These are phyloP conservation scores for Pteronotus mesoamericanus DNA, from an alignment of 2,797 vertebrate species.

Conservation along the genomic window DNA sequence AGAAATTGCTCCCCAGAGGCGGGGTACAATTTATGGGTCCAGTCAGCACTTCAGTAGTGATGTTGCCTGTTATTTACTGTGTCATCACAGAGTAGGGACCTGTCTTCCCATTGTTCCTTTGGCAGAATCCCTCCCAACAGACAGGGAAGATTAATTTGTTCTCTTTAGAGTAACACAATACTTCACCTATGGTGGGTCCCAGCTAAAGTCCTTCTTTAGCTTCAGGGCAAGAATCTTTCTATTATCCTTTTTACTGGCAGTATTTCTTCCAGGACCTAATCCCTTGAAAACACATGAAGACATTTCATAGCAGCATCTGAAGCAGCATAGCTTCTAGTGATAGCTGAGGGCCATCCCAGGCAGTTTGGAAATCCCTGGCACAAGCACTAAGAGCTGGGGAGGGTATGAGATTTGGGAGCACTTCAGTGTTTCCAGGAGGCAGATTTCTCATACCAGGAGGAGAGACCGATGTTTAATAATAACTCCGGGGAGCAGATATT, in stretches of 20 bases:
- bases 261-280: conserved; percentile 45
- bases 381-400: not conserved
- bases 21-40: conserved; percentile 60
- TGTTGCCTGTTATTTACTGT: conserved; percentile 72
- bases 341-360: not conserved
- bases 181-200: conserved; percentile 47
- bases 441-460: not conserved
- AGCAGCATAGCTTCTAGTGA: not conserved
- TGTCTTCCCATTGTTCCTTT: conserved; percentile 64
- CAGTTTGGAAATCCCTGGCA: not conserved
- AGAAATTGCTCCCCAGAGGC: conserved; percentile 64
- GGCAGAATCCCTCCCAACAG: conserved; percentile 66
- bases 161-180: conserved; percentile 68
- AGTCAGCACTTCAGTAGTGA: conserved; percentile 63
- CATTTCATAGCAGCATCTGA: conserved; percentile 19
- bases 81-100: conserved; percentile 66
- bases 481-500: not conserved
- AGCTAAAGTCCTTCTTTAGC: conserved; percentile 57
- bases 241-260: conserved; percentile 19
- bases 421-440: not conserved
- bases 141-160: conserved; percentile 74
- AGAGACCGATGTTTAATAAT: conserved; percentile 1
- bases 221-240: conserved; percentile 27
- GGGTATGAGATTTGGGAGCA: not conserved
- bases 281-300: conserved; percentile 40